phyloP scores from a whole-genome alignment of 2,888 invertebrate species.

The Cerastoderma edule region DNA sequence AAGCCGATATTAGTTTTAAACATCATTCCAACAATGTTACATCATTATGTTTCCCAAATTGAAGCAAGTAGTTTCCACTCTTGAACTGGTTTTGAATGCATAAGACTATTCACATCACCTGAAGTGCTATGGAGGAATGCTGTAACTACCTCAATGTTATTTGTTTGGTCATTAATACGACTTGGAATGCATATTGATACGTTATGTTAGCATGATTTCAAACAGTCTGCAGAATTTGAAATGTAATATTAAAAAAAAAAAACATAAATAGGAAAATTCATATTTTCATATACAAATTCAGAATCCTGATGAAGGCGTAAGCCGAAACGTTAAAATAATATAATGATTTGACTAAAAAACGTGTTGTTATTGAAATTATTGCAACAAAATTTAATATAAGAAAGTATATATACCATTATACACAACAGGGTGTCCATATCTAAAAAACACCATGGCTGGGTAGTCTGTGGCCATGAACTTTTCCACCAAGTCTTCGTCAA shows the following conservation, averaged over 20 bases:
- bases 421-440: conserved; percentile 60
- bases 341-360: neutral
- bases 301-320: neutral
- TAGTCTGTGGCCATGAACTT: conserved; percentile 57
- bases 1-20: no score
- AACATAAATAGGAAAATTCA: neutral
- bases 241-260: neutral
- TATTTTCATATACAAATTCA: neutral
- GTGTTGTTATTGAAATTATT: neutral
- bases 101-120: no score
- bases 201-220: no score
- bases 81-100: no score
- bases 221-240: neutral
- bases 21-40: no score
- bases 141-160: no score
- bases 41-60: no score
- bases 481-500: conserved; percentile 45
- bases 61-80: no score
- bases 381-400: neutral
- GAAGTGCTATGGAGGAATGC: no score
- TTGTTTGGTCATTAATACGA: no score
- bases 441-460: conserved; percentile 66
- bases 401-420: conserved; percentile 72
- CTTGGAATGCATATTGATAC: no score
- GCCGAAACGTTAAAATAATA: neutral